Conservation (phyloP, 2,797 vertebrate species). For the Thaleichthys pacificus region DNA sequence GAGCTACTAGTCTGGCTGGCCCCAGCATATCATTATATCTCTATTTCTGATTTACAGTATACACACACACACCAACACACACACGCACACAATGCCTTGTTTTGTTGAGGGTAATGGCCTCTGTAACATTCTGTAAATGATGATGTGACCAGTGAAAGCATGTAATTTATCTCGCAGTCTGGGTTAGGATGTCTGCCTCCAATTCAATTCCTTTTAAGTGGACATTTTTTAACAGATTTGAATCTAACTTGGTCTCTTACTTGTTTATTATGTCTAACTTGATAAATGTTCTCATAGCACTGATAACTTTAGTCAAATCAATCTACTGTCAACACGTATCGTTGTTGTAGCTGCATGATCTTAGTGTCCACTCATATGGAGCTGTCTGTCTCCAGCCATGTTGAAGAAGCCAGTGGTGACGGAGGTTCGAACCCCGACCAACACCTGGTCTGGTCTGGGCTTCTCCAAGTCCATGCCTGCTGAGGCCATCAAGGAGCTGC, state of each 20-base stretch:
- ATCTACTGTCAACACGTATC: too few relatives aligned
- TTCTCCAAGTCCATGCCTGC: conserved; percentile 92
- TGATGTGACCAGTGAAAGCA: conserved; percentile 18
- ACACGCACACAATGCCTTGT: neutral
- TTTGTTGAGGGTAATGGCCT: neutral
- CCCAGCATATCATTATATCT: conserved; percentile 33
- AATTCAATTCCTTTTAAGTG: neutral
- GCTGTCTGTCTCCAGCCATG: conserved; percentile 74
- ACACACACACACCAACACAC: conserved; percentile 24
- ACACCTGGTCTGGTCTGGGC: conserved; percentile 88
- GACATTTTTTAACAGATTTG: neutral
- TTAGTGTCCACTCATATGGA: too few relatives aligned
- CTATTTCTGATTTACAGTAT: conserved; percentile 33
- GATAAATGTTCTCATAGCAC: neutral
- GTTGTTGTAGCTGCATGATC: too few relatives aligned
- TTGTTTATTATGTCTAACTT: neutral
- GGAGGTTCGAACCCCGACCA: conserved; percentile 87
- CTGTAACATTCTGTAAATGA: conserved; percentile 18
- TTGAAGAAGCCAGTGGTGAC: conserved; percentile 89
- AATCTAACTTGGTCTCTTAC: neutral
- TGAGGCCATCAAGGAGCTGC: conserved; percentile 87
- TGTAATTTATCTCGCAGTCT: conserved; percentile 1
- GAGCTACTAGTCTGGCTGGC: conserved; percentile 23
- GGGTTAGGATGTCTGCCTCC: neutral
- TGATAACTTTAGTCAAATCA: too few relatives aligned